Conservation (phyloP, 2,797 vertebrate species). For the Xerus rutilus region DNA sequence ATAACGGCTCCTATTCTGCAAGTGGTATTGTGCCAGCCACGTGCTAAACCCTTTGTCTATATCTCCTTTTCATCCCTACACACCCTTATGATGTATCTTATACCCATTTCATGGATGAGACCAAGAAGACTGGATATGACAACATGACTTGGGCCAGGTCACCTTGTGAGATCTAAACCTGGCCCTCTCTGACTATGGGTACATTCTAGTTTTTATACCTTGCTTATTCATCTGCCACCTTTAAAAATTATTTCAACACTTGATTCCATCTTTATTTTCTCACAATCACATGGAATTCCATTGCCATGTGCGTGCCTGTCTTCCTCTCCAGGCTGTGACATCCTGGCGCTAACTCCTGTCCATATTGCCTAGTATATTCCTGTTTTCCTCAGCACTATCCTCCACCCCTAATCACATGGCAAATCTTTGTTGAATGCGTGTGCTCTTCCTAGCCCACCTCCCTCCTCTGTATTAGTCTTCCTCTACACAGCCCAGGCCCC, state of each 20-base stretch:
- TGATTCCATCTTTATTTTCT: background rate
- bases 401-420: background rate
- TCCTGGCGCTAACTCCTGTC: background rate
- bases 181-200: background rate
- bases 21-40: background rate
- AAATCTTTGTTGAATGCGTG: background rate
- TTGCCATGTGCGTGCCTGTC: background rate
- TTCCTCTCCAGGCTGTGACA: background rate
- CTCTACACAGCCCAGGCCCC: background rate
- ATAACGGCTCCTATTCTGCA: background rate
- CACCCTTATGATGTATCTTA: background rate
- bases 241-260: background rate
- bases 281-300: background rate
- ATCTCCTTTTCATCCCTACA: background rate
- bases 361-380: background rate
- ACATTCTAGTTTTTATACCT: background rate
- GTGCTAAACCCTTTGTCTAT: background rate
- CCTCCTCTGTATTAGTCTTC: background rate
- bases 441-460: background rate
- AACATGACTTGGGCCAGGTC: background rate
- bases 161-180: background rate
- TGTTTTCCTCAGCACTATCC: background rate
- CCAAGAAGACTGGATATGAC: background rate
- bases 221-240: background rate
- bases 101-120: background rate